These are phyloP conservation scores for Melitaea cinxia DNA, from an alignment of 1,140 invertebrate species.

Conservation along the genomic window DNA sequence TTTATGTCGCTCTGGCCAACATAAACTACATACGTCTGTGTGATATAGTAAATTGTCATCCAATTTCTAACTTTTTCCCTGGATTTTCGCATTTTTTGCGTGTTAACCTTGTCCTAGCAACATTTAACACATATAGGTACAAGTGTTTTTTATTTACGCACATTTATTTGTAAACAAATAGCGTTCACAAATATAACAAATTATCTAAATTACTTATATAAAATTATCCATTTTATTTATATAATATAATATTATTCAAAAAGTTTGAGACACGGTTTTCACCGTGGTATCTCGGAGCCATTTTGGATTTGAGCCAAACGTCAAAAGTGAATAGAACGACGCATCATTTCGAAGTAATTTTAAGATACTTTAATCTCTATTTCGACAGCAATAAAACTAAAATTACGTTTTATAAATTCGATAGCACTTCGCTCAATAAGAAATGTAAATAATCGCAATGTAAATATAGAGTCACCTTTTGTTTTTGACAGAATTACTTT, in stretches of 20 bases:
- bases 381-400: background rate
- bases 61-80: no score
- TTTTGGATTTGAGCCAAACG: background rate
- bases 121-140: no score
- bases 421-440: background rate
- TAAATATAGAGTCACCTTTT: background rate
- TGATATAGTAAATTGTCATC: no score
- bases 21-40: no score
- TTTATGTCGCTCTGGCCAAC: no score
- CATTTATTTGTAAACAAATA: no score
- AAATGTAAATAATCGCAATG: background rate
- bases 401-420: background rate
- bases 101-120: no score
- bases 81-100: no score
- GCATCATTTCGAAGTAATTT: background rate
- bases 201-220: no score
- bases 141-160: no score
- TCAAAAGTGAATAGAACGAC: conserved; percentile 1
- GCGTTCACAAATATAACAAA: no score
- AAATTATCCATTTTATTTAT: background rate
- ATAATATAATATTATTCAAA: background rate
- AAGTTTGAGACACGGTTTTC: background rate
- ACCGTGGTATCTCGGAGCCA: background rate
- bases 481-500: background rate
- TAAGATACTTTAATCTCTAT: background rate